phyloP scores from a whole-genome alignment of 1,140 invertebrate species.

The Bombus breviceps region DNA sequence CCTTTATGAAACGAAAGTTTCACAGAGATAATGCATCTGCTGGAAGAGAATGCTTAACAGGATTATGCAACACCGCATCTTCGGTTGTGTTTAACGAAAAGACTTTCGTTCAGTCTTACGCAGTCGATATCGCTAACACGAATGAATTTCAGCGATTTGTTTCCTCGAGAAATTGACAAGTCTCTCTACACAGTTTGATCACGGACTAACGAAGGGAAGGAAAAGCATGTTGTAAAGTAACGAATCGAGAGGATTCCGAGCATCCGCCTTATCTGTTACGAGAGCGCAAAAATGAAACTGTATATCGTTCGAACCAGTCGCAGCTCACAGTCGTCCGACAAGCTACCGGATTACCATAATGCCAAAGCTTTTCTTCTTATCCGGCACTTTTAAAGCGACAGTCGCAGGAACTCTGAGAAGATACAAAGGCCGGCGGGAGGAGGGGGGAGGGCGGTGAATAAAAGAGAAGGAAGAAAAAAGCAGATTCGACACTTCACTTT shows the following conservation, averaged over 20 bases:
- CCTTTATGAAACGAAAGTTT: background rate
- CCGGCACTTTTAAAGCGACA: constrained; percentile 66
- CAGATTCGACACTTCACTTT: constrained; percentile 47
- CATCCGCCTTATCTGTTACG: background rate
- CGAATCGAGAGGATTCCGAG: constrained; percentile 25
- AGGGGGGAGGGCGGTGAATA: background rate
- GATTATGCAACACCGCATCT: background rate
- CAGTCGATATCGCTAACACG: too few relatives aligned
- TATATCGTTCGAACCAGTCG: constrained; percentile 35
- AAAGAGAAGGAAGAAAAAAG: background rate
- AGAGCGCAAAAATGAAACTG: constrained; percentile 45
- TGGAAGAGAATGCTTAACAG: background rate
- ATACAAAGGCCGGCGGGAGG: constrained; percentile 30
- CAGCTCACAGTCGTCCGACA: constrained; percentile 37
- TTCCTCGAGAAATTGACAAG: background rate
- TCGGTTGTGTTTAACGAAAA: background rate
- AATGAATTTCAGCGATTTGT: background rate
- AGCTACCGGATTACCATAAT: constrained; percentile 67
- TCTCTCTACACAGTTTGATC: too few relatives aligned
- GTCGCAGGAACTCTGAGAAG: constrained; percentile 60
- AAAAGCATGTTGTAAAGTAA: background rate
- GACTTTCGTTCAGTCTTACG: background rate
- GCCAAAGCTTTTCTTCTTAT: constrained; percentile 69
- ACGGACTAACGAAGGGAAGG: too few relatives aligned
- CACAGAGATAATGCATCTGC: background rate